These are phyloP conservation scores for Tringa solitaria DNA, from an alignment of 2,113 vertebrate species.

Conservation along the genomic window DNA sequence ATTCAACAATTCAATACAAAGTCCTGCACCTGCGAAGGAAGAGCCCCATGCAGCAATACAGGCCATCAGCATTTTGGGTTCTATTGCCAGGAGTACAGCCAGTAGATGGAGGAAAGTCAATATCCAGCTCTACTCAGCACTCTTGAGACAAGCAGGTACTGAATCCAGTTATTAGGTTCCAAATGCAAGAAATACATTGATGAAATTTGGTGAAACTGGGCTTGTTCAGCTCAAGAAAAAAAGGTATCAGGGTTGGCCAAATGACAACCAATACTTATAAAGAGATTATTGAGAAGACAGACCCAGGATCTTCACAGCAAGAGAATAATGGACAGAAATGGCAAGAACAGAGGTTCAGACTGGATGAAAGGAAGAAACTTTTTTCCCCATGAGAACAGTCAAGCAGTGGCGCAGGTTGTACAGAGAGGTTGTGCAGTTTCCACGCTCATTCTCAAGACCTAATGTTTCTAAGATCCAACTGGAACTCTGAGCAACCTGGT, in stretches of 20 bases:
- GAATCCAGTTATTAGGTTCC: neutral
- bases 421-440: neutral
- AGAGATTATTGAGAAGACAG: neutral
- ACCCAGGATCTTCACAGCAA: neutral
- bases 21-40: neutral
- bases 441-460: neutral
- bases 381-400: neutral
- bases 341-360: neutral
- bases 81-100: neutral
- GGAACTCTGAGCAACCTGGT: neutral
- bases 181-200: neutral
- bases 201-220: neutral
- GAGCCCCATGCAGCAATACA: neutral
- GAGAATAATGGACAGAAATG: neutral
- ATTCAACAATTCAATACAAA: neutral
- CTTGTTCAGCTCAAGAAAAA: neutral
- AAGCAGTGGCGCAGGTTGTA: neutral
- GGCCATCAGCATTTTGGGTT: neutral
- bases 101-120: neutral
- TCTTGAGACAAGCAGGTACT: neutral
- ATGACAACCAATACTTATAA: neutral
- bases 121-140: neutral
- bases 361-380: neutral
- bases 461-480: accelerated
- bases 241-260: accelerated